phyloP scores from a whole-genome alignment of 2,113 vertebrate genomes.

The Rostratula benghalensis region DNA sequence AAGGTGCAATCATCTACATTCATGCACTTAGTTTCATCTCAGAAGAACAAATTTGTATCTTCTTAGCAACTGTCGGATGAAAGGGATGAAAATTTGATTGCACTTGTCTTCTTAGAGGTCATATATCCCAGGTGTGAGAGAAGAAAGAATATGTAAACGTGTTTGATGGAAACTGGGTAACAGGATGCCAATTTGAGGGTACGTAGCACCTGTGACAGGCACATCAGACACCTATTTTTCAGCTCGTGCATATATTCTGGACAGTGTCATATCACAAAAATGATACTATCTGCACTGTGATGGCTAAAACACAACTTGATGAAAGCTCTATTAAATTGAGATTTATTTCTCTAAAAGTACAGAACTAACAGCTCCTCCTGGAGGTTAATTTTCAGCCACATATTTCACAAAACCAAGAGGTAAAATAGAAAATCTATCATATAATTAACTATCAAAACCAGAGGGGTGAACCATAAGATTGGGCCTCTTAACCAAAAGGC shows the following conservation, averaged over 20 bases:
- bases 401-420: background rate
- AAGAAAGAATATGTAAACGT: background rate
- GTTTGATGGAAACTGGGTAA: background rate
- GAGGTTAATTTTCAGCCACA: background rate
- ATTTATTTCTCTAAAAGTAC: background rate
- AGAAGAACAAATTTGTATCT: background rate
- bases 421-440: background rate
- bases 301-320: background rate
- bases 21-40: background rate
- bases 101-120: background rate
- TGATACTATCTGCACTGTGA: background rate
- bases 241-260: background rate
- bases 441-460: background rate
- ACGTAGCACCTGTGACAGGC: background rate
- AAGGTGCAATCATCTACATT: background rate
- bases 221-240: background rate
- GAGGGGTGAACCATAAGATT: background rate
- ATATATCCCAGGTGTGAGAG: background rate
- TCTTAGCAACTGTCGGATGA: background rate
- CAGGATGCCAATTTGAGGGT: background rate
- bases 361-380: conserved; percentile 29
- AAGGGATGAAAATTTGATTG: background rate
- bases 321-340: background rate
- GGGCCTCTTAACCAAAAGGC: background rate
- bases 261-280: background rate